Percentiles rank a stretch among this genome's conserved stretches.
phyloP scores from a whole-genome alignment of 2,888 invertebrate genomes.

The Troilus luridus region DNA sequence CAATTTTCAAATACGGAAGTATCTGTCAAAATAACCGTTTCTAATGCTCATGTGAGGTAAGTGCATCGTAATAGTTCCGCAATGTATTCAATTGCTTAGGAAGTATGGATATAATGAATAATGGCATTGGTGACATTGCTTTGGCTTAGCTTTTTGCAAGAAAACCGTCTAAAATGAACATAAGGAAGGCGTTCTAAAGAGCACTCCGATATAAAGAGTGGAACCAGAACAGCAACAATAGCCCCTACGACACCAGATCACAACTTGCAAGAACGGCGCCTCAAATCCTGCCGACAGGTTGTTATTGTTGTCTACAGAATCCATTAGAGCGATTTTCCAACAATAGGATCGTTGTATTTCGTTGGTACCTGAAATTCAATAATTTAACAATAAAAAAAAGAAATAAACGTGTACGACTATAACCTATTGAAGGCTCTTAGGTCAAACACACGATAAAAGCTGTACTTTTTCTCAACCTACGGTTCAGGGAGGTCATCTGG shows the following conservation, averaged over 20 bases:
- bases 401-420: too few species aligned
- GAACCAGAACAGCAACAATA: slow-evolving; percentile 29
- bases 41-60: background rate
- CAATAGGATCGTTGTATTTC: too few species aligned
- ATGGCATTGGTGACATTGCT: slow-evolving; percentile 1
- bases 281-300: background rate
- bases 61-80: slow-evolving; percentile 5
- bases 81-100: background rate
- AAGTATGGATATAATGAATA: background rate
- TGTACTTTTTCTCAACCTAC: too few species aligned
- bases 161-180: background rate
- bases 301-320: background rate
- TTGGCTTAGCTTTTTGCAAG: background rate
- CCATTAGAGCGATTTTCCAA: background rate
- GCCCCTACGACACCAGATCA: background rate
- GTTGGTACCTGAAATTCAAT: too few species aligned
- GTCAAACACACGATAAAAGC: too few species aligned
- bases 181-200: background rate
- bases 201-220: background rate
- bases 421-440: too few species aligned
- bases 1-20: background rate
- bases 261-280: slow-evolving; percentile 39
- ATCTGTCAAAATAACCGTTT: background rate
- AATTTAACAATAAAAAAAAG: too few species aligned
- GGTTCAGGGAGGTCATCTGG: too few species aligned